phyloP scores from a whole-genome alignment of 1,140 invertebrate genomes.

The Vanessa atalanta region DNA sequence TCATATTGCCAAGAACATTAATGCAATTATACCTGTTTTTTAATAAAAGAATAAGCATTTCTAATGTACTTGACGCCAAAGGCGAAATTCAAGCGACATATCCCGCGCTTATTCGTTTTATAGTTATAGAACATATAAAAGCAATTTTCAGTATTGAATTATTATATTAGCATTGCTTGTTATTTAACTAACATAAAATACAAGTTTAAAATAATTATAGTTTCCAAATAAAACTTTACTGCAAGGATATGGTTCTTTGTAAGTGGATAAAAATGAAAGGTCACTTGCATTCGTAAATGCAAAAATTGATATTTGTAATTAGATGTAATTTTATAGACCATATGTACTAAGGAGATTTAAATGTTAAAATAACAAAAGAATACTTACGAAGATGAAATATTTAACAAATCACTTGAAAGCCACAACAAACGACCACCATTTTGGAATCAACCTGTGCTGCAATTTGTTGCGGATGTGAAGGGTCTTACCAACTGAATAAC shows the following conservation, averaged over 20 bases:
- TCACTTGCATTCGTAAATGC: conserved; percentile 9
- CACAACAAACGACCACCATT: conserved; percentile 82
- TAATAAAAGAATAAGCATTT: conserved; percentile 14
- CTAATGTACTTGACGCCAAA: conserved; percentile 34
- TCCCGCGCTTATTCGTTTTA: conserved; percentile 67
- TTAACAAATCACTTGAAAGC: conserved; percentile 70
- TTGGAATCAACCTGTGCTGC: conserved; percentile 74
- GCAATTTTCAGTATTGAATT: not conserved
- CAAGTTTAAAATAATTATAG: not conserved
- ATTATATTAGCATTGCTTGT: not conserved
- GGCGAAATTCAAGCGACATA: conserved; percentile 39
- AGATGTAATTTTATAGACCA: not conserved
- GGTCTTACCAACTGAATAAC: conserved; percentile 48
- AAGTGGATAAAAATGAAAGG: conserved; percentile 25
- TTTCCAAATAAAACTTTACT: conserved; percentile 21
- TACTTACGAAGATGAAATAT: conserved; percentile 42
- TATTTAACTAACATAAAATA: not conserved
- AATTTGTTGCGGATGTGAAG: conserved; percentile 66
- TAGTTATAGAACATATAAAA: not conserved
- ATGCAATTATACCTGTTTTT: not conserved
- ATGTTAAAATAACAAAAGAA: conserved; percentile 14
- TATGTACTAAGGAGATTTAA: not conserved
- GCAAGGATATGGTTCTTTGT: conserved; percentile 26
- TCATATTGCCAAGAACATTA: not conserved
- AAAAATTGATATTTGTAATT: not conserved